Evolutionary conservation across 2,797 vertebrate genomes (phyloP).

Genomic region (Peromyscus eremicus): DNA sequence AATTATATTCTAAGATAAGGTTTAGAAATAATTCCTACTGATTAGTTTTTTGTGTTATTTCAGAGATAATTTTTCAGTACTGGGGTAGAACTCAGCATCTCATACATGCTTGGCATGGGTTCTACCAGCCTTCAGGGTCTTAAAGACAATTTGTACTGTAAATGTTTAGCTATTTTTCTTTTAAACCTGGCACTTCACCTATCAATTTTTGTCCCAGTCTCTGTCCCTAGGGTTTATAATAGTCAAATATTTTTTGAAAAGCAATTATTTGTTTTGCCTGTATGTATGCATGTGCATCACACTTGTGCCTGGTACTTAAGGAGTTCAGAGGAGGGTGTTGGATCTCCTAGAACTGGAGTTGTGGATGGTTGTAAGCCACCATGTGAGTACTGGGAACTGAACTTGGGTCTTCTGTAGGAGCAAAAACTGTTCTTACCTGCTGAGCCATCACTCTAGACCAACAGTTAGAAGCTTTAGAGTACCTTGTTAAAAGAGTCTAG

Average conservation of each 20-base stretch:
- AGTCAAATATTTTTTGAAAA: not conserved
- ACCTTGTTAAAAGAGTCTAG: not conserved
- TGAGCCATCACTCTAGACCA: not conserved
- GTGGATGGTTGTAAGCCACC: not conserved
- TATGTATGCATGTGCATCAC: not conserved
- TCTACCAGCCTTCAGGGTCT: not conserved
- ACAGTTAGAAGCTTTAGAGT: not conserved
- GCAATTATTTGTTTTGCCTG: not conserved
- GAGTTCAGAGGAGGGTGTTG: not conserved
- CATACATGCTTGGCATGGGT: not conserved
- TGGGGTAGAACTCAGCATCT: not conserved
- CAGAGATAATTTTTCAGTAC: not conserved
- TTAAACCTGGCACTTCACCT: constrained; percentile 11
- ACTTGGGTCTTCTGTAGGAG: not conserved
- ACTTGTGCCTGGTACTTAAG: not conserved
- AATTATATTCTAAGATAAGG: constrained; percentile 14
- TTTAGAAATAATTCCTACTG: not conserved
- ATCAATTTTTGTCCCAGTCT: not conserved
- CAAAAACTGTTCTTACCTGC: not conserved
- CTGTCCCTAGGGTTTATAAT: not conserved
- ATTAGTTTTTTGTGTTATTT: not conserved
- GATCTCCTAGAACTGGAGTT: not conserved
- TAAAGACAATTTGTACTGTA: constrained; percentile 1
- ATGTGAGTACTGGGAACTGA: not conserved
- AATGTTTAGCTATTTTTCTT: not conserved